Evolutionary conservation across 2,113 vertebrate genomes (phyloP).

Genomic region (Meleagris gallopavo): DNA sequence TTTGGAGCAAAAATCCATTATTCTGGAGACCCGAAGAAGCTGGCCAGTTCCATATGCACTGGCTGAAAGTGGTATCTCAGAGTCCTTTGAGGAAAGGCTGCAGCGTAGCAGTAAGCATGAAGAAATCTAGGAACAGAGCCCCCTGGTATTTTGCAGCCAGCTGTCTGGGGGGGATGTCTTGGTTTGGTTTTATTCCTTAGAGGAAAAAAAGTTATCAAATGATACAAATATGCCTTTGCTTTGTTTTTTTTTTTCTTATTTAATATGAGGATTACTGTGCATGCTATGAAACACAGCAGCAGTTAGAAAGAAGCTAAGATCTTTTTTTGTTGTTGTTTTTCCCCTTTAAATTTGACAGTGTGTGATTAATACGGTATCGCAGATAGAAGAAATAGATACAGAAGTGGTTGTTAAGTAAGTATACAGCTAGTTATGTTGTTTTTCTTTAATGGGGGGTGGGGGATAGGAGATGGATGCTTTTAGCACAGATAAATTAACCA

Average conservation of each 20-base stretch:
- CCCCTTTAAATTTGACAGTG: conserved; percentile 80
- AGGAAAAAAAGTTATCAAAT: background rate
- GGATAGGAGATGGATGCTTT: background rate
- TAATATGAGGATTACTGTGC: background rate
- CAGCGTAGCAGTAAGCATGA: background rate
- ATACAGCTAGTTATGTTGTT: conserved; percentile 36
- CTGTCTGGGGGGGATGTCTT: background rate
- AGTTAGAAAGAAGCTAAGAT: conserved; percentile 61
- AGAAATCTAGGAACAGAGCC: background rate
- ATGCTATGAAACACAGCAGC: background rate
- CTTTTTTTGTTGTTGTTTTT: conserved; percentile 40
- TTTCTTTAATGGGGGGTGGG: background rate
- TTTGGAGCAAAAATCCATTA: background rate
- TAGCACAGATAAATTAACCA: background rate
- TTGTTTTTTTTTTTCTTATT: background rate
- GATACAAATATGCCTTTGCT: background rate
- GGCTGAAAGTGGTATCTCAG: background rate
- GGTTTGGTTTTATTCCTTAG: background rate
- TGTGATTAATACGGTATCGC: conserved; percentile 86
- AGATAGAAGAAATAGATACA: conserved; percentile 92
- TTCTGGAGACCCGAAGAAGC: background rate
- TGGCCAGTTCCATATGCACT: background rate
- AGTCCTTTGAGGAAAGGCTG: background rate
- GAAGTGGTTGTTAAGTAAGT: conserved; percentile 93
- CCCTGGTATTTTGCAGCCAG: background rate